Evolutionary conservation across 1,140 invertebrate genomes (phyloP).

Genomic region (Drosophila yakuba): DNA sequence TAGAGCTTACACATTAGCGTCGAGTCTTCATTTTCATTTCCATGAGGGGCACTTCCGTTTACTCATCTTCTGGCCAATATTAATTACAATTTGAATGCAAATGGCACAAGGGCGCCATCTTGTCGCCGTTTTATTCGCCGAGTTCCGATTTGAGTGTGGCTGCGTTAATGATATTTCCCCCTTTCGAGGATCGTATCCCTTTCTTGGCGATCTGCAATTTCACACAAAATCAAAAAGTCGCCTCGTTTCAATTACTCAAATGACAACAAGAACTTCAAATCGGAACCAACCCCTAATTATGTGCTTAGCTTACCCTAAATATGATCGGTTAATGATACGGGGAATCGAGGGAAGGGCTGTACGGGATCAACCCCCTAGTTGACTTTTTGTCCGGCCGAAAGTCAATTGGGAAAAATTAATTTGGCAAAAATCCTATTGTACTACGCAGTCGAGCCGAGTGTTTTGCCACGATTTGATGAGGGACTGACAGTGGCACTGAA

Average conservation of each 20-base stretch:
- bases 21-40: conserved; percentile 65
- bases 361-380: conserved; percentile 59
- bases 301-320: conserved; percentile 73
- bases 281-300: conserved; percentile 76
- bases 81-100: conserved; percentile 76
- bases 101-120: conserved; percentile 48
- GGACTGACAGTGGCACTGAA: conserved; percentile 83
- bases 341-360: conserved; percentile 20
- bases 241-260: conserved; percentile 35
- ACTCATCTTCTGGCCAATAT: conserved; percentile 46
- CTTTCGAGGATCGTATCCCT: not conserved
- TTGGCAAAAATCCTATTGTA: conserved; percentile 75
- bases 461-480: conserved; percentile 81
- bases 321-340: conserved; percentile 82
- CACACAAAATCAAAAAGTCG: conserved; percentile 62
- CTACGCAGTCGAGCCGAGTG: conserved; percentile 61
- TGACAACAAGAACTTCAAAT: conserved; percentile 55
- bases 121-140: conserved; percentile 33
- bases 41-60: conserved; percentile 8
- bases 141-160: conserved; percentile 50
- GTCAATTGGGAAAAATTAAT: conserved; percentile 84
- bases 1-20: conserved; percentile 70
- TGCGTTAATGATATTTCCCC: conserved; percentile 45
- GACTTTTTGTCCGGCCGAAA: conserved; percentile 62
- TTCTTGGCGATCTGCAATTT: conserved; percentile 34